Conservation (phyloP, 1,140 invertebrate species). For the Drosophila ogumai region DNA sequence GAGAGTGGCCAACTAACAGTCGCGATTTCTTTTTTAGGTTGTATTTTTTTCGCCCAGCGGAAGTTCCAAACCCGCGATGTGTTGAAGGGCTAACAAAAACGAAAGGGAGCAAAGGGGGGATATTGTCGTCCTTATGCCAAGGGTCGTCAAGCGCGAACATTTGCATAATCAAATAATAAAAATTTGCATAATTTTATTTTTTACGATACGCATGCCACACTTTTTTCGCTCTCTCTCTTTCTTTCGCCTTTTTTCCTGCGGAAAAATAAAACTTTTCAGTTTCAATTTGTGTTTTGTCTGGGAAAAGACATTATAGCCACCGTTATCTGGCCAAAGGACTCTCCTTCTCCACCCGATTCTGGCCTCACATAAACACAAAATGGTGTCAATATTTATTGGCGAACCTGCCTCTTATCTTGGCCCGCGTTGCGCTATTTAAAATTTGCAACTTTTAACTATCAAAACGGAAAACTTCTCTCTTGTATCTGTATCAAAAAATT, state of each 20-base stretch:
- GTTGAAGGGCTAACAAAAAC: constrained; percentile 23
- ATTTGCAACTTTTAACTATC: constrained; percentile 83
- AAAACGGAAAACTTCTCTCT: constrained; percentile 59
- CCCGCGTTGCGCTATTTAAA: constrained; percentile 28
- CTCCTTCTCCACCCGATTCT: constrained; percentile 9
- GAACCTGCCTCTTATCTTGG: constrained; percentile 80
- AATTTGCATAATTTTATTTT: constrained; percentile 85
- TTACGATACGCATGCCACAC: constrained; percentile 73
- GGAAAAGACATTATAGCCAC: constrained; percentile 52
- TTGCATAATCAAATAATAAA: constrained; percentile 85
- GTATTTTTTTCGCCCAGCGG: constrained; percentile 48
- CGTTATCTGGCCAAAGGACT: constrained; percentile 57
- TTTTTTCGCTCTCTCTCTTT: constrained; percentile 10
- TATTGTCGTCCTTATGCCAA: constrained; percentile 85
- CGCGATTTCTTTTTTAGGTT: constrained; percentile 48
- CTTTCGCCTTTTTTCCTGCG: not conserved
- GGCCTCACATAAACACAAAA: constrained; percentile 61
- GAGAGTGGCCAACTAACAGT: constrained; percentile 70
- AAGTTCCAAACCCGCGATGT: constrained; percentile 58
- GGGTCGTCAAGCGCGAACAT: constrained; percentile 84
- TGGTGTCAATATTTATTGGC: constrained; percentile 84
- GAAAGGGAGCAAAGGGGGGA: constrained; percentile 1
- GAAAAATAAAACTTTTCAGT: constrained; percentile 58
- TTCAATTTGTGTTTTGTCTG: constrained; percentile 60
- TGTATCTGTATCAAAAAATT: constrained; percentile 50